Conservation (phyloP, 2,797 vertebrate species). For the Chelon auratus region DNA sequence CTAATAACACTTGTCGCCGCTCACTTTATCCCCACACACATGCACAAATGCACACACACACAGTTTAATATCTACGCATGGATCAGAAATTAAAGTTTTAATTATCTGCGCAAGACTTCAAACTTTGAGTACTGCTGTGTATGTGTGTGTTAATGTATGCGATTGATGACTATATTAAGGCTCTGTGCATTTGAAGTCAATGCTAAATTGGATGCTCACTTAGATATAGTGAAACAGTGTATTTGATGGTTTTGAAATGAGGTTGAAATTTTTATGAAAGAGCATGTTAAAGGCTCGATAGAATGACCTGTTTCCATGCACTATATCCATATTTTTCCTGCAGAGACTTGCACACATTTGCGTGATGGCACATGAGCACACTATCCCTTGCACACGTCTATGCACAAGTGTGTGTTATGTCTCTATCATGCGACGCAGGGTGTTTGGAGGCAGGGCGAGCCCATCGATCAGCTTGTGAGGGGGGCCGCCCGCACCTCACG, state of each 20-base stretch:
- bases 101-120: background rate
- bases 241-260: background rate
- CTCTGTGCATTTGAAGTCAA: too few relatives aligned
- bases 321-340: background rate
- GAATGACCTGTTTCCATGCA: background rate
- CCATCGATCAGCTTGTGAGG: constrained; percentile 67
- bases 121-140: background rate
- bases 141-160: background rate
- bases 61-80: background rate
- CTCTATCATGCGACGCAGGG: constrained; percentile 26
- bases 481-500: constrained; percentile 52
- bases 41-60: background rate
- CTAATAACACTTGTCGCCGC: background rate
- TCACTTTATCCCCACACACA: constrained; percentile 3
- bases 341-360: constrained; percentile 11
- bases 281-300: background rate
- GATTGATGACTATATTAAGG: too few relatives aligned
- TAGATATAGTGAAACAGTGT: too few relatives aligned
- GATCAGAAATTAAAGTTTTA: background rate
- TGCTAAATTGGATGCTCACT: too few relatives aligned
- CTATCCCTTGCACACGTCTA: constrained; percentile 20
- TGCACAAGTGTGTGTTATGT: constrained; percentile 10
- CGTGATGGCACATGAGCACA: constrained; percentile 15
- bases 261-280: background rate
- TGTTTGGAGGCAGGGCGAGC: constrained; percentile 44